These are phyloP conservation scores for Morphnarchus princeps DNA, from an alignment of 2,113 vertebrate species.

Conservation along the genomic window DNA sequence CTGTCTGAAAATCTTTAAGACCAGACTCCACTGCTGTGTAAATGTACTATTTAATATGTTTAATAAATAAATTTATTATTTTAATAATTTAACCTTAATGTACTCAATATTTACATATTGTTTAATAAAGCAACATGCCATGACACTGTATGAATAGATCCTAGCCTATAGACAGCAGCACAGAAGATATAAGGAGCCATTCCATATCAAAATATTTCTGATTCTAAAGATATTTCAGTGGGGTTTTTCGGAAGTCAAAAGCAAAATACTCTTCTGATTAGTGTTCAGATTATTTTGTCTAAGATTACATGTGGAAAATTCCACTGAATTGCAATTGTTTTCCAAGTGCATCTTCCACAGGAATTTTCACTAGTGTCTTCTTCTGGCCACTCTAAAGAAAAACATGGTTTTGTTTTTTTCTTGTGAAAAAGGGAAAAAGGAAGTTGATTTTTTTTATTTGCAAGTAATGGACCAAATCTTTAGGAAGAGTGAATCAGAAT, in stretches of 20 bases:
- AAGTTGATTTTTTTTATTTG: not conserved
- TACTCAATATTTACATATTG: not conserved
- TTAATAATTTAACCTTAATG: not conserved
- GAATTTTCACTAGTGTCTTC: not conserved
- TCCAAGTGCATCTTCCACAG: not conserved
- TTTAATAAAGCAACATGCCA: not conserved
- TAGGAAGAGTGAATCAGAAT: not conserved
- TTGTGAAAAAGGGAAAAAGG: not conserved
- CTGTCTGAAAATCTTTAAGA: not conserved
- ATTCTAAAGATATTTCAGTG: not conserved
- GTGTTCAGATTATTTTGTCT: not conserved
- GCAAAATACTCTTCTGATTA: not conserved
- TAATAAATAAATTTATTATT: not conserved
- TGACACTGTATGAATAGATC: not conserved
- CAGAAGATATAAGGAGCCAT: not conserved
- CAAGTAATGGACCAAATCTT: not conserved
- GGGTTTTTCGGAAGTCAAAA: rapidly evolving
- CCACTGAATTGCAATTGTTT: not conserved
- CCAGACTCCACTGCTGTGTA: no score
- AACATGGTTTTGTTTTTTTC: not conserved
- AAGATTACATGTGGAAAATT: not conserved
- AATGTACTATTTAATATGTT: not conserved
- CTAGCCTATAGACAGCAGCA: not conserved
- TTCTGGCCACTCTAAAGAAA: not conserved
- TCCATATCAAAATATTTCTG: not conserved